Percentiles rank a stretch among this genome's conserved stretches.
These are phyloP conservation scores for Rhynchotus rufescens DNA, from an alignment of 2,797 vertebrate species.

Conservation along the genomic window DNA sequence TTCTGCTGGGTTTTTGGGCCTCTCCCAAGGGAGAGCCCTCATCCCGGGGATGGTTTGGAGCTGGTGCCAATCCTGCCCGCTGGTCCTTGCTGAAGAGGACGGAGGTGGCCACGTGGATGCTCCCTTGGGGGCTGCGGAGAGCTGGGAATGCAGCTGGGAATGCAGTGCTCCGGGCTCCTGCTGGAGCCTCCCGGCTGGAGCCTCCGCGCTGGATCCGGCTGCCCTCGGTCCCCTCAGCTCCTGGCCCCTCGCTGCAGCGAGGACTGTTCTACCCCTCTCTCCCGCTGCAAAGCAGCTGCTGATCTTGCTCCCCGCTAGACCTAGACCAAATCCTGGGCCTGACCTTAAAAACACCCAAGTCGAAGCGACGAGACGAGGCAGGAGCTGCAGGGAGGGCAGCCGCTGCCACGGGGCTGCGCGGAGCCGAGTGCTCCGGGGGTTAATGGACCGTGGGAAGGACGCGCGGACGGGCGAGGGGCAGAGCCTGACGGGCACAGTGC, in stretches of 20 bases:
- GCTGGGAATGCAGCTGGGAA: too few relatives aligned
- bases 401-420: not conserved
- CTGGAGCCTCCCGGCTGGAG: too few relatives aligned
- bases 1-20: not conserved
- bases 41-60: not conserved
- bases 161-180: too few relatives aligned
- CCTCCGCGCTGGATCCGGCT: too few relatives aligned
- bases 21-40: rapidly evolving
- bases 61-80: too few relatives aligned
- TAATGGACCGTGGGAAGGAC: rapidly evolving
- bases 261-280: not conserved
- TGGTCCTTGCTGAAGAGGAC: too few relatives aligned
- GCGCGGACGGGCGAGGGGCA: not conserved
- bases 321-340: not conserved
- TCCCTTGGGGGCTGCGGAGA: too few relatives aligned
- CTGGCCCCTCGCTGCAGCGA: too few relatives aligned
- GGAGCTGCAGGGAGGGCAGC: too few relatives aligned
- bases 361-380: not conserved
- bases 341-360: not conserved
- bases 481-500: not conserved
- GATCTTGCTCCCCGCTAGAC: not conserved
- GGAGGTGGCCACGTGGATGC: too few relatives aligned
- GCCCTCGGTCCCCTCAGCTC: too few relatives aligned
- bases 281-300: not conserved
- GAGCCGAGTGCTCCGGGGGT: not conserved